Base-by-base conservation (phyloP, 2,797 vertebrate genomes). In the Morus bassanus region DNA sequence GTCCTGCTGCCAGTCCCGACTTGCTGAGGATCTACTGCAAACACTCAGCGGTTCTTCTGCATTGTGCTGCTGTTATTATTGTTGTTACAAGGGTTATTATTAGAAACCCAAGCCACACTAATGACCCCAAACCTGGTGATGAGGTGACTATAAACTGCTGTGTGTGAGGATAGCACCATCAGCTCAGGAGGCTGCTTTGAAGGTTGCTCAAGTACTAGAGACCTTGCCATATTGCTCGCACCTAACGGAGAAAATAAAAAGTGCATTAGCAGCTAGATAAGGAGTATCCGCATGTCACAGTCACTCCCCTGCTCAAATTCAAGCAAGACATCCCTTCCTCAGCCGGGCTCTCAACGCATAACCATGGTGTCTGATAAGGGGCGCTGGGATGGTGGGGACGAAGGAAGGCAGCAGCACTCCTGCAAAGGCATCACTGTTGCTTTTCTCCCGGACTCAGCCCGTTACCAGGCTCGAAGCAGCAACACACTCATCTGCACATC, bases 201-300 rank as follows among this genome's bases (percentile, higher is more conserved):
- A 94, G 64, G 43, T 77, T 72, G 51, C 59, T 85, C 51, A 51
- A 93, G 80, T 50, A n/a, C 22, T 19, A 28, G 48, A 81, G 85
- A 28, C 4, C 59, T 54, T 67, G 53, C 46, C 43, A 19, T n/a
- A 39, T n/a, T 30, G 30, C 69, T 73, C 5, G 24, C 77, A 68
- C 73, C 79, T 88, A 64, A 64, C 3, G 4, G 88, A 90, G 45
- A 41, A 92, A 95, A 95, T 95, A 96, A 96, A 43, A 86, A 94
- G 18, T 94, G 85, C 93, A 95, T 95, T 93, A 94, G 91, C 54
- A 64, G 75, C 50, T 72, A 61, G 95, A 92, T 91, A 82, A 94
- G 54, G 86, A 88, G 56, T 5, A 77, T 80, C 63, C 37, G 0
- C 89, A 16, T 91, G 80, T 96, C 79, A 43, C 46, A 25, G 85